phyloP scores from a whole-genome alignment of 2,113 vertebrate species.

The Python bivittatus region DNA sequence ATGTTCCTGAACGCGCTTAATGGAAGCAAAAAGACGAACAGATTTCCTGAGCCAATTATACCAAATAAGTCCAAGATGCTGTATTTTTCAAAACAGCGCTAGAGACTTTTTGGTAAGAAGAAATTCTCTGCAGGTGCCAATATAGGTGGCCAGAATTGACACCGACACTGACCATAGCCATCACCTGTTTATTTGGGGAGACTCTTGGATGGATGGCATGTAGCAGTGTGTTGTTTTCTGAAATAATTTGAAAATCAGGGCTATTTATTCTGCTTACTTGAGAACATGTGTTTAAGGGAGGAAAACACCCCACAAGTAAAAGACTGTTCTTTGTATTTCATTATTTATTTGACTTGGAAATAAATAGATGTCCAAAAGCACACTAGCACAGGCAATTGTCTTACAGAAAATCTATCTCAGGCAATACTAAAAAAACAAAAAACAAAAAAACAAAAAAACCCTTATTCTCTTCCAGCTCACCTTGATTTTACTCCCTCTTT shows the following conservation, averaged over 20 bases:
- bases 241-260: neutral
- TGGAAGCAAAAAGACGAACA: neutral
- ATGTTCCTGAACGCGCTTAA: neutral
- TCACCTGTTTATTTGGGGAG: neutral
- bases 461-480: conserved; percentile 21
- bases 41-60: neutral
- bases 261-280: neutral
- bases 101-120: neutral
- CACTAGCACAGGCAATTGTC: neutral
- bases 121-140: neutral
- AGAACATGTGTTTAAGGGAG: neutral
- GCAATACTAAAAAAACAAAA: conserved; percentile 19
- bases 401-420: conserved; percentile 30
- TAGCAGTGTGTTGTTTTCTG: neutral
- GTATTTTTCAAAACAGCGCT: neutral
- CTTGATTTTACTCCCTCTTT: conserved; percentile 27
- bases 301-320: neutral
- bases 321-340: neutral
- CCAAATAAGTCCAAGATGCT: neutral
- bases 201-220: neutral
- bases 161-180: neutral
- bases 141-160: neutral
- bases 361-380: neutral
- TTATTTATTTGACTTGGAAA: conserved; percentile 14
- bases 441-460: no score